Percentiles rank a stretch among this genome's conserved stretches.
Evolutionary conservation across 2,888 invertebrate genomes (phyloP).

Genomic region (Phorcus lineatus): DNA sequence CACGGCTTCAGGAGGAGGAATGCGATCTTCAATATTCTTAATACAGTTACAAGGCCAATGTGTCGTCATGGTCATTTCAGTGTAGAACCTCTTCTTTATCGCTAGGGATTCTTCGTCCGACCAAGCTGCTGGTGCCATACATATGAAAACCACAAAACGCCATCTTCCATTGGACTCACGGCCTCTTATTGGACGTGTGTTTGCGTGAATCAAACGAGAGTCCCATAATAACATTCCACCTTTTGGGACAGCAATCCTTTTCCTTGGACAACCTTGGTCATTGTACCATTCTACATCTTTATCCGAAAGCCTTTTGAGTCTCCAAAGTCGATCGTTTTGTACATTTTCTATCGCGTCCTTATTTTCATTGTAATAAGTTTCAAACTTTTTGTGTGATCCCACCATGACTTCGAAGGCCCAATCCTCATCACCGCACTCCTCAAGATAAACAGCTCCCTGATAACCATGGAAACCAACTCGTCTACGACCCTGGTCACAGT

Average conservation of each 20-base stretch:
- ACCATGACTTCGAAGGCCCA: conserved; percentile 51
- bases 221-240: conserved; percentile 70
- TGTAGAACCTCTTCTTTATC: conserved; percentile 55
- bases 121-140: conserved; percentile 68
- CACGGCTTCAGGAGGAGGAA: no score
- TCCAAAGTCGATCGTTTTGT: conserved; percentile 25
- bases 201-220: conserved; percentile 66
- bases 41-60: conserved; percentile 57
- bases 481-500: conserved; percentile 62
- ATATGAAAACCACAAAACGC: conserved; percentile 63
- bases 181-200: conserved; percentile 54
- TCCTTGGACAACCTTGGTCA: conserved; percentile 49
- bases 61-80: conserved; percentile 49
- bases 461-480: no score
- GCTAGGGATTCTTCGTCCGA: conserved; percentile 51
- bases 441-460: no score
- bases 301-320: conserved; percentile 44
- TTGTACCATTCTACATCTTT: conserved; percentile 51
- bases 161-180: conserved; percentile 53
- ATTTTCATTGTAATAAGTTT: conserved; percentile 32
- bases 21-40: no score
- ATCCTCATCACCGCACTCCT: conserved; percentile 41
- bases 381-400: conserved; percentile 45
- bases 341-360: conserved; percentile 26
- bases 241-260: conserved; percentile 60